Conservation (phyloP, 2,888 invertebrate species). For the Malacosoma neustria region DNA sequence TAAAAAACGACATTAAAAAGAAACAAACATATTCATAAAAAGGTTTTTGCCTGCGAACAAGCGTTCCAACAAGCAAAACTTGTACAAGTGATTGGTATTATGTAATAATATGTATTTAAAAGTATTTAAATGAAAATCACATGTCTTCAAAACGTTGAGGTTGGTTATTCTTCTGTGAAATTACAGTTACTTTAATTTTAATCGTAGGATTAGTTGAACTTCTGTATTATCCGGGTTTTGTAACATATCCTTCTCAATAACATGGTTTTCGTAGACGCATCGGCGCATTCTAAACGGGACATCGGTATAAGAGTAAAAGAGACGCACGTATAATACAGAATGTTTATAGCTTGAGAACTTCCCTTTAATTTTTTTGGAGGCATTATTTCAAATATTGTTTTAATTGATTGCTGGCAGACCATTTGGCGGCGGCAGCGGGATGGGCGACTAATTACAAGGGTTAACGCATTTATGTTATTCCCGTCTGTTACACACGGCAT, state of each 20-base stretch:
- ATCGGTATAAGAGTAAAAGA: slow-evolving; percentile 19
- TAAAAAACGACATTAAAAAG: too few species aligned
- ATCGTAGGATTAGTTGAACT: too few species aligned
- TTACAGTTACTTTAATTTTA: too few species aligned
- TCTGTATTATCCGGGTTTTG: too few species aligned
- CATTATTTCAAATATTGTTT: slow-evolving; percentile 73
- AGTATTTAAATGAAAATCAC: too few species aligned
- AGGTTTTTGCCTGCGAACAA: too few species aligned
- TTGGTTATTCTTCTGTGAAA: too few species aligned
- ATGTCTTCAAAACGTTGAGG: too few species aligned
- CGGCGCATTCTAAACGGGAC: slow-evolving; percentile 53
- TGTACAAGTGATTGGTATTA: too few species aligned
- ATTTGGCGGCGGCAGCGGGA: slow-evolving; percentile 49
- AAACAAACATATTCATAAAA: too few species aligned
- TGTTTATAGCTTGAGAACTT: slow-evolving; percentile 61
- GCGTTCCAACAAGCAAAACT: too few species aligned
- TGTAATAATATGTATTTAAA: too few species aligned
- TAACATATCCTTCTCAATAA: slow-evolving; percentile 37
- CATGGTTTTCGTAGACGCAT: slow-evolving; percentile 55
- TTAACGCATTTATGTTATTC: slow-evolving; percentile 39
- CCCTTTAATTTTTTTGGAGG: slow-evolving; percentile 62
- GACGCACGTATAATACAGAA: slow-evolving; percentile 45
- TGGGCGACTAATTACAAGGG: slow-evolving; percentile 53
- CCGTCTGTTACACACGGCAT: slow-evolving; percentile 32
- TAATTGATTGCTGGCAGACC: slow-evolving; percentile 70